A percentile compares a stretch with the other conserved stretches of the same genome.
Evolutionary conservation across 2,113 vertebrate species (phyloP).

Genomic region (Pseudonaja textilis): DNA sequence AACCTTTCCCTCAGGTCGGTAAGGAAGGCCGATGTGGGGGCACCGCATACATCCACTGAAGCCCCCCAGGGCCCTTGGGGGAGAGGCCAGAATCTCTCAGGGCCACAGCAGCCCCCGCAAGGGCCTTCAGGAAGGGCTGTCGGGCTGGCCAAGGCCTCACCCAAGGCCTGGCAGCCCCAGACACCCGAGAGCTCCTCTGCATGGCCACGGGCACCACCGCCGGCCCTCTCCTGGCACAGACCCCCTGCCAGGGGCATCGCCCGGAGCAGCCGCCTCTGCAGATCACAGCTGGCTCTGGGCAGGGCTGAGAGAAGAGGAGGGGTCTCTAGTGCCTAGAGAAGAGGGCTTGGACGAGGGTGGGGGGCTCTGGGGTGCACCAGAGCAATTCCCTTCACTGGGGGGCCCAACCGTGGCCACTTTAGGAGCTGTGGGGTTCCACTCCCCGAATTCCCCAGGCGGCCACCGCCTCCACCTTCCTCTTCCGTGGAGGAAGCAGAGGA

Average conservation of each 20-base stretch:
- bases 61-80: background rate
- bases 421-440: background rate
- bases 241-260: background rate
- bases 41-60: background rate
- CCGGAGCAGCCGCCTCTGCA: background rate
- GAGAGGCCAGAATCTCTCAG: background rate
- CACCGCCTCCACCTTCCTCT: too few species aligned
- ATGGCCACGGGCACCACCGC: background rate
- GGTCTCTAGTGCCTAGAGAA: background rate
- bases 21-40: background rate
- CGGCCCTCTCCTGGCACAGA: background rate
- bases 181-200: background rate
- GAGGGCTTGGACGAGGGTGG: background rate
- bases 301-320: background rate
- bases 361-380: background rate
- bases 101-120: background rate
- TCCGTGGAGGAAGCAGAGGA: too few species aligned
- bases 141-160: background rate
- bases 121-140: background rate
- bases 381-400: background rate
- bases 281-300: background rate
- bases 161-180: background rate
- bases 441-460: background rate
- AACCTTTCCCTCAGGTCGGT: background rate
- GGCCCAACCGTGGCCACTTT: background rate